Conservation (phyloP, 2,113 vertebrate genomes). For the Astatoreochromis straeleni region DNA sequence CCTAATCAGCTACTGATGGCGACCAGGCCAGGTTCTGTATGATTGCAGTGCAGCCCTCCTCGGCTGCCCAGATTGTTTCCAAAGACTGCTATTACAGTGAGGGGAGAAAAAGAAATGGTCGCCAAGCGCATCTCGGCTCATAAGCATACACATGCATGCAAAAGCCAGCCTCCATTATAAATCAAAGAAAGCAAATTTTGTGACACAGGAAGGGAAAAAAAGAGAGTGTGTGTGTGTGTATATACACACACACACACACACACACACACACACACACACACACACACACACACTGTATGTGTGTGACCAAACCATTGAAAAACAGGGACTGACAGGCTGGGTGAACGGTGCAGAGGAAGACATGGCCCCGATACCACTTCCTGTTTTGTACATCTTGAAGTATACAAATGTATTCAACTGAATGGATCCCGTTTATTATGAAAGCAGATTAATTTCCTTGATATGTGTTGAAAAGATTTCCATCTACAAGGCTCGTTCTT, state of each 20-base stretch:
- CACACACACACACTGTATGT: neutral
- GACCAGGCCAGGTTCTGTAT: constrained; percentile 49
- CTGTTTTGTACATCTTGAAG: constrained; percentile 68
- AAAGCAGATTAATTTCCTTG: constrained; percentile 69
- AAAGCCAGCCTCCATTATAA: constrained; percentile 15
- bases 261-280: too few relatives aligned
- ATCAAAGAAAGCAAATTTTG: constrained; percentile 19
- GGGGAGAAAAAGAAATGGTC: constrained; percentile 51
- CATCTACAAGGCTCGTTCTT: constrained; percentile 57
- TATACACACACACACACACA: neutral
- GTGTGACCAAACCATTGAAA: constrained; percentile 45
- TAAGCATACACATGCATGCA: neutral
- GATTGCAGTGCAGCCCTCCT: constrained; percentile 52
- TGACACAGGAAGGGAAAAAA: neutral
- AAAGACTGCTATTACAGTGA: constrained; percentile 56
- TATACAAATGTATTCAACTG: constrained; percentile 65
- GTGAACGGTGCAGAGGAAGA: constrained; percentile 39
- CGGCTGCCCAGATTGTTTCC: constrained; percentile 48
- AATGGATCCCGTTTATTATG: constrained; percentile 64
- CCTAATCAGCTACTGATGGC: constrained; percentile 76
- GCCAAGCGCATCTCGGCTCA: constrained; percentile 5
- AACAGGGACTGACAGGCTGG: constrained; percentile 52
- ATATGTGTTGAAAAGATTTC: constrained; percentile 64
- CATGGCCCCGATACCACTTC: constrained; percentile 51
- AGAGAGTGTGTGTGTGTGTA: too few relatives aligned